Conservation (phyloP, 1,140 invertebrate genomes). For the Ceratoteleas bidentatus region DNA sequence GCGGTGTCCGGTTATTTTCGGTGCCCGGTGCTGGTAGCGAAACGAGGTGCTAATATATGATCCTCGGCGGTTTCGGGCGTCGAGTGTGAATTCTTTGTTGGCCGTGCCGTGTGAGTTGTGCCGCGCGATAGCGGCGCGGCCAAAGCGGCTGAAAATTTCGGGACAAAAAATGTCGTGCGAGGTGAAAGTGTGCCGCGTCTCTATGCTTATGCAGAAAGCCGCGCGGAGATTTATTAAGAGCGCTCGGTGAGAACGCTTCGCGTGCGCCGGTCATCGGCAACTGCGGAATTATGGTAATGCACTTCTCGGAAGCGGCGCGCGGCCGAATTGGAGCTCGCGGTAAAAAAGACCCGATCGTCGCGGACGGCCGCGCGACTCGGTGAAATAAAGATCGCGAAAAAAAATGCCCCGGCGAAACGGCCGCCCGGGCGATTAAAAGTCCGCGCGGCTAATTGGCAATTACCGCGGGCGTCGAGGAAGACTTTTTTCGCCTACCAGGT, state of each 20-base stretch:
- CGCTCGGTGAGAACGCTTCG: slow-evolving; percentile 17
- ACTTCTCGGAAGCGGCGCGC: slow-evolving; percentile 9
- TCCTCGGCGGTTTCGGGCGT: slow-evolving; percentile 30
- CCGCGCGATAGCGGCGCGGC: slow-evolving; percentile 44
- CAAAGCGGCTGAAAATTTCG: slow-evolving; percentile 60
- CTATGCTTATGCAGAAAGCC: slow-evolving; percentile 48
- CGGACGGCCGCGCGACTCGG: too few relatives aligned
- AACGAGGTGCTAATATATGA: slow-evolving; percentile 62
- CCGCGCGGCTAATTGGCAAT: too few relatives aligned
- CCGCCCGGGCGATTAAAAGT: too few relatives aligned
- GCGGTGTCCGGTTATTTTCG: slow-evolving; percentile 19
- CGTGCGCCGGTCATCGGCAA: slow-evolving; percentile 10
- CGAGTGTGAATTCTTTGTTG: slow-evolving; percentile 52
- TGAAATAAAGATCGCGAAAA: too few relatives aligned
- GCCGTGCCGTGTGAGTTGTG: slow-evolving; percentile 25
- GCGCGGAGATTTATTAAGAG: slow-evolving; percentile 50
- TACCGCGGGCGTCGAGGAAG: too few relatives aligned
- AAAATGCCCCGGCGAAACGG: too few relatives aligned
- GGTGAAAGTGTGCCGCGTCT: slow-evolving; percentile 53
- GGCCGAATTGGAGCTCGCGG: not conserved
- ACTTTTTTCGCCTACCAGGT: too few relatives aligned
- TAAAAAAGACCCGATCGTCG: slow-evolving; percentile 17
- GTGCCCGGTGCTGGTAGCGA: slow-evolving; percentile 46
- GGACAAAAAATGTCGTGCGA: slow-evolving; percentile 55
- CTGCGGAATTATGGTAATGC: slow-evolving; percentile 28